Evolutionary conservation across 1,140 invertebrate species (phyloP), one percentile per base, ranked within the genome.

Genomic region (Drosophila prosaltans): DNA sequence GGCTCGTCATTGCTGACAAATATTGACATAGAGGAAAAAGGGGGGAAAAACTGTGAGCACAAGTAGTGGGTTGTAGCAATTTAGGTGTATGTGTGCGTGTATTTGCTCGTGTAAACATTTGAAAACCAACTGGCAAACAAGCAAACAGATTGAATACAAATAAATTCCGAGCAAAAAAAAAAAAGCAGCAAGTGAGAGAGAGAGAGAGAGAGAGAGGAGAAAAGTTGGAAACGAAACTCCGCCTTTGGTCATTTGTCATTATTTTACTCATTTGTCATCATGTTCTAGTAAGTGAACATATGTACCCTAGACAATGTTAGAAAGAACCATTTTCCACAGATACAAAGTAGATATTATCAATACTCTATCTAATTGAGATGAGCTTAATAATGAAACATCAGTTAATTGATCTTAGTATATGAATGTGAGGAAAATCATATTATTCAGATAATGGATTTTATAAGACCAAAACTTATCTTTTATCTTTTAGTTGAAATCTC

Each of bases 111-210:
- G 82, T 85, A 88, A 86, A 86, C 82, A 86, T 86, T 88, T 88
- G 82, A 81, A 88, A 86, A 88, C 82, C 82, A 86, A 86, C 82
- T 80, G 80, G 81, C 82, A 86, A 86, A 86, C 82, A 86, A 72
- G 82, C 82, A 86, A 86, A 86, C 82, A 88, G 82, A 86, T 86
- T 86, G 82, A 86, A 86, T 88, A 88, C 82, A 86, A 86, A 86
- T 86, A 86, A 88, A 86, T 86, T 51, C 45, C 45, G 8, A 51
- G 21, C 32, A 36, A 5, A 3, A 36, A 36, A 36, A 36, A 36
- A 36, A 36, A 36, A 36, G 26, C 26, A 26, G 6, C 26, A 24
- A 51, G 21, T 3, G n/a, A 43, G n/a, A 43, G 4, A 2, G 1
- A 41, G 10, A 41, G 10, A 41, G 40, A 11, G 3, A 7, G 6